Evolutionary conservation across 2,113 vertebrate species (phyloP).

Genomic region (Microcebus jonahi): DNA sequence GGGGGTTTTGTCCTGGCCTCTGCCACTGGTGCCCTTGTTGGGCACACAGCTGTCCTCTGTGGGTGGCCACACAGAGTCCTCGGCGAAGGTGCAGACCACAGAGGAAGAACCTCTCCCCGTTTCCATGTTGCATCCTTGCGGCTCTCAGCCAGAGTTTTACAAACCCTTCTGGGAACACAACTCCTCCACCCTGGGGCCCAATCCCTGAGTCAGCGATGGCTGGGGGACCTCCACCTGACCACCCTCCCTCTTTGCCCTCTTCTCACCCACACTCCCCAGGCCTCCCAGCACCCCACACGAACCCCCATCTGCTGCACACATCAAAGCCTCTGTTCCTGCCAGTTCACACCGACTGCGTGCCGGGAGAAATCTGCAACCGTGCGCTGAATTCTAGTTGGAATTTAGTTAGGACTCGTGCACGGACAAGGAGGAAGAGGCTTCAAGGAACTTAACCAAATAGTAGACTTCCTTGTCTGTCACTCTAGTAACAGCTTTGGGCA

Average conservation of each 20-base stretch:
- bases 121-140: too few species aligned
- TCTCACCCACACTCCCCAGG: background rate
- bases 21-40: too few species aligned
- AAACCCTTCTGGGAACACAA: background rate
- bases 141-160: background rate
- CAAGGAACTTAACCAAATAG: too few species aligned
- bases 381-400: background rate
- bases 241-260: too few species aligned
- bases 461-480: background rate
- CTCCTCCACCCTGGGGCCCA: background rate
- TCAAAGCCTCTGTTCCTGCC: background rate
- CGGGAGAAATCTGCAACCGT: background rate
- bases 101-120: background rate
- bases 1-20: background rate
- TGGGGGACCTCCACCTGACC: background rate
- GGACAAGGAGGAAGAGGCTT: background rate
- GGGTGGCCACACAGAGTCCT: background rate
- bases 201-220: background rate
- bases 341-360: background rate
- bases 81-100: rapidly evolving
- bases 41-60: background rate
- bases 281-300: background rate
- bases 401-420: too few species aligned
- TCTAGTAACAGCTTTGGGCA: background rate
- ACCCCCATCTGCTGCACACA: background rate